A percentile compares a stretch with the other conserved stretches of the same genome.
Evolutionary conservation across 2,797 vertebrate species (phyloP).

Genomic region (Poecile montanus): DNA sequence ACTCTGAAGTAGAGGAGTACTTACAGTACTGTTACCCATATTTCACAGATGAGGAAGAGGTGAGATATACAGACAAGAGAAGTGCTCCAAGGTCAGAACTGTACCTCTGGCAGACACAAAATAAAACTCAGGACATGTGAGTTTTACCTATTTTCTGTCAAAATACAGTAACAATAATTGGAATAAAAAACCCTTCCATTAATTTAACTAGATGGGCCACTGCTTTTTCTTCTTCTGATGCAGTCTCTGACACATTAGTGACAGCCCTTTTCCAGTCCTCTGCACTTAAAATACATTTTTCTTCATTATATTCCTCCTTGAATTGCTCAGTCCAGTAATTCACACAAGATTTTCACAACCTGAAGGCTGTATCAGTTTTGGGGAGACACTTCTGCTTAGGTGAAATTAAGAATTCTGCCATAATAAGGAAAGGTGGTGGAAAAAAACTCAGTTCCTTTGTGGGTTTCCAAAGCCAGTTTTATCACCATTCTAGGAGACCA

Average conservation of each 20-base stretch:
- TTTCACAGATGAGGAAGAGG: neutral
- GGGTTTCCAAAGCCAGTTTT: slow-evolving; percentile 9
- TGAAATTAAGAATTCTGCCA: neutral
- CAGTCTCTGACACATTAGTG: neutral
- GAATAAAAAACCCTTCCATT: neutral
- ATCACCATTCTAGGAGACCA: neutral
- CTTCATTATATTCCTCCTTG: neutral
- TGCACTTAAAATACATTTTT: neutral
- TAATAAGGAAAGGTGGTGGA: neutral
- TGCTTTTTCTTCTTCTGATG: neutral
- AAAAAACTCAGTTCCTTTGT: neutral
- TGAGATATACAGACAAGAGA: neutral
- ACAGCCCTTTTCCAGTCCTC: neutral
- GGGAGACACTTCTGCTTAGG: neutral
- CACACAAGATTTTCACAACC: neutral
- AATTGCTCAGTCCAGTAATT: neutral
- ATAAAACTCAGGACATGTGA: neutral
- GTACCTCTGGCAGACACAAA: neutral
- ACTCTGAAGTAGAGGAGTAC: neutral
- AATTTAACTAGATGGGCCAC: neutral
- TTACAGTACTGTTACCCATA: neutral
- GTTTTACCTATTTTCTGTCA: neutral
- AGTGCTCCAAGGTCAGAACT: neutral
- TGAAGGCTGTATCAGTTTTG: neutral
- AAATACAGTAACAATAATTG: neutral